These are phyloP conservation scores for Drosophila flavopinicola DNA, from an alignment of 2,888 invertebrate species.

Conservation along the genomic window DNA sequence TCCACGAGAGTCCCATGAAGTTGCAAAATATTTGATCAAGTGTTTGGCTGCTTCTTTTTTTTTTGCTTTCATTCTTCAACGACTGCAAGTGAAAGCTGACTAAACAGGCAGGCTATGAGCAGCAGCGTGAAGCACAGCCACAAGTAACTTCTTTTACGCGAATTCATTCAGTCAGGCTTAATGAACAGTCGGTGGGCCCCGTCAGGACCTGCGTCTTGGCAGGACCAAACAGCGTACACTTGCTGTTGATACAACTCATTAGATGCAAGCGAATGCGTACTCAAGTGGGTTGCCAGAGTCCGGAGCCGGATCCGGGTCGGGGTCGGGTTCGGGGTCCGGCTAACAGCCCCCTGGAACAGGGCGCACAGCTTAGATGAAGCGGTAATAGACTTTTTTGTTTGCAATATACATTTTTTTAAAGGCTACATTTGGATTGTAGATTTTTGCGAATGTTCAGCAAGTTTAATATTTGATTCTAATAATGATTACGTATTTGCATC, in stretches of 20 bases:
- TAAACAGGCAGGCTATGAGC: slow-evolving; percentile 19
- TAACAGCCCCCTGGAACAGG: slow-evolving; percentile 12
- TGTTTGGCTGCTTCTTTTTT: slow-evolving; percentile 63
- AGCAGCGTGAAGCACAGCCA: slow-evolving; percentile 18
- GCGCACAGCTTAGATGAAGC: slow-evolving; percentile 11
- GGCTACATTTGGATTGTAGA: neutral
- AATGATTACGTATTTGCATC: too few relatives aligned
- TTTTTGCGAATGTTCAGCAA: neutral
- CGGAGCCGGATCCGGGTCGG: slow-evolving; percentile 6
- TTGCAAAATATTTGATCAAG: slow-evolving; percentile 81
- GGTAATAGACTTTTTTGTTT: slow-evolving; percentile 1
- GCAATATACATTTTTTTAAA: slow-evolving; percentile 18
- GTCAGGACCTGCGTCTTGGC: slow-evolving; percentile 35
- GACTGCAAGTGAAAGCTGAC: slow-evolving; percentile 69
- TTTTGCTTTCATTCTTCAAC: slow-evolving; percentile 18
- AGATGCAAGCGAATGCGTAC: slow-evolving; percentile 80
- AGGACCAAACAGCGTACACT: slow-evolving; percentile 34
- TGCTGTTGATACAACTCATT: slow-evolving; percentile 82
- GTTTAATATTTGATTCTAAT: too few relatives aligned
- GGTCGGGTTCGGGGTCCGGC: slow-evolving; percentile 9
- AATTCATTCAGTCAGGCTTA: slow-evolving; percentile 83
- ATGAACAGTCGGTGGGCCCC: slow-evolving; percentile 75
- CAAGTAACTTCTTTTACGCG: slow-evolving; percentile 81
- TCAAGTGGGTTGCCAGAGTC: slow-evolving; percentile 66
- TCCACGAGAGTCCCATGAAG: slow-evolving; percentile 71